A percentile compares a stretch with the other conserved stretches of the same genome.
Evolutionary conservation across 2,888 invertebrate genomes (phyloP).

Genomic region (Agrotis segetum): DNA sequence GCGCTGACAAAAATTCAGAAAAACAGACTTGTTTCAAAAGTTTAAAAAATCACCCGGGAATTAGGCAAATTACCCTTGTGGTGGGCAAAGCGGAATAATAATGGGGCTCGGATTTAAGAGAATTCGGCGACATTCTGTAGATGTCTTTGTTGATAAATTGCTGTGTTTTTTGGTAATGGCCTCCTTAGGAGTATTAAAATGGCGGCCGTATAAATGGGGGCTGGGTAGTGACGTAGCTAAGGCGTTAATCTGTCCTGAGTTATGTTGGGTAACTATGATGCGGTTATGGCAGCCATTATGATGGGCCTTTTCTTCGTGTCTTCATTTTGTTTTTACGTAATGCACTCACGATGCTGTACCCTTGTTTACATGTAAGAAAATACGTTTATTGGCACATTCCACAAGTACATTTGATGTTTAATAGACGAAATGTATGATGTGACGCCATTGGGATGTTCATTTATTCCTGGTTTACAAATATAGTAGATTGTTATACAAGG

Average conservation of each 20-base stretch:
- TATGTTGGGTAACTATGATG: constrained; percentile 20
- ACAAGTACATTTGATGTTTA: background rate
- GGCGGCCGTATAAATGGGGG: constrained; percentile 35
- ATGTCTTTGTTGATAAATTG: constrained; percentile 87
- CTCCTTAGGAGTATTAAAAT: constrained; percentile 72
- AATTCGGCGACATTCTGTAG: constrained; percentile 78
- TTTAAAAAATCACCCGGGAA: constrained; percentile 67
- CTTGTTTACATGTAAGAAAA: too few relatives aligned
- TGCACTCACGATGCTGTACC: too few relatives aligned
- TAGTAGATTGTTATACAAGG: too few relatives aligned
- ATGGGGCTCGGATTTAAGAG: constrained; percentile 80
- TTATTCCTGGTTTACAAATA: too few relatives aligned
- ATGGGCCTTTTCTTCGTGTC: too few relatives aligned
- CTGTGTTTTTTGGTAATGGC: constrained; percentile 85
- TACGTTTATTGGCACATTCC: too few relatives aligned
- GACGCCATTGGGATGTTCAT: too few relatives aligned
- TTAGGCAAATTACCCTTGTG: constrained; percentile 84
- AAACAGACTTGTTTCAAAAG: constrained; percentile 33
- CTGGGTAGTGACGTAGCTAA: constrained; percentile 16
- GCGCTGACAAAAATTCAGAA: constrained; percentile 30
- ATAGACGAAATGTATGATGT: too few relatives aligned
- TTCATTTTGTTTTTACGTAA: too few relatives aligned
- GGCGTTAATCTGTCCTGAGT: constrained; percentile 44
- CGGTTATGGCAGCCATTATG: background rate
- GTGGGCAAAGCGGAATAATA: constrained; percentile 84